Evolutionary conservation across 2,888 invertebrate genomes (phyloP), one percentile per base, ranked within the genome.

Genomic region (Apotomis betuletana): DNA sequence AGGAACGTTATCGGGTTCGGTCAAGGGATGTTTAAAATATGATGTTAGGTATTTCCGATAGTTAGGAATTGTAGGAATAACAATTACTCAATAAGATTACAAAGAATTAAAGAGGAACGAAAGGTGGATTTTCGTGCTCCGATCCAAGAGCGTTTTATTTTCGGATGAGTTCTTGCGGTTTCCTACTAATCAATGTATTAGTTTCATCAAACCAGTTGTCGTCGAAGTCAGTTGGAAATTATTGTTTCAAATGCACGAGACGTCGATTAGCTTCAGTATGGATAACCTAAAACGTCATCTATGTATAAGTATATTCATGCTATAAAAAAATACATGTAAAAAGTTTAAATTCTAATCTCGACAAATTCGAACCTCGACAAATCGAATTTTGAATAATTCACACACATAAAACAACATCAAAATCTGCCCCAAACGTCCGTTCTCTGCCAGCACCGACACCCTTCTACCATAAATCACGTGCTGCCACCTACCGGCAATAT

Each of bases 401-500:
- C 71, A 71, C 67, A 71, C 55, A 69, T 71, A 74, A 69, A 69
- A 77, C 77, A 73, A 71, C 77, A 79, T 78, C 70, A 75, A 77
- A 75, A 76, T 68, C 74, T 77, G 81, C 81, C 76, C 76, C 80
- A 85, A 80, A 85, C 84, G 84, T 85, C 85, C 78, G 80, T 71
- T 77, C 77, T 71, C 79, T 77, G 76, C 83, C 83, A 81, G 75
- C 76, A 77, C 76, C 79, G 69, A 76, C 86, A 82, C 89, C 89
- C 91, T 84, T 81, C 76, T 85, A 85, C 85, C 77, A 92, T 93
- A 93, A 93, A 93, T 93, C 92, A 83, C 82, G 88, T 87, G 90
- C 88, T 89, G 91, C 91, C 90, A 85, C 89, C 90, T 86, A 82
- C 82, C 90, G 89, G 87, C 90, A 91, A 91, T 92, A 91, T 92